Base-by-base conservation (phyloP, 2,797 vertebrate genomes). In the Leptatherina wallacei region DNA sequence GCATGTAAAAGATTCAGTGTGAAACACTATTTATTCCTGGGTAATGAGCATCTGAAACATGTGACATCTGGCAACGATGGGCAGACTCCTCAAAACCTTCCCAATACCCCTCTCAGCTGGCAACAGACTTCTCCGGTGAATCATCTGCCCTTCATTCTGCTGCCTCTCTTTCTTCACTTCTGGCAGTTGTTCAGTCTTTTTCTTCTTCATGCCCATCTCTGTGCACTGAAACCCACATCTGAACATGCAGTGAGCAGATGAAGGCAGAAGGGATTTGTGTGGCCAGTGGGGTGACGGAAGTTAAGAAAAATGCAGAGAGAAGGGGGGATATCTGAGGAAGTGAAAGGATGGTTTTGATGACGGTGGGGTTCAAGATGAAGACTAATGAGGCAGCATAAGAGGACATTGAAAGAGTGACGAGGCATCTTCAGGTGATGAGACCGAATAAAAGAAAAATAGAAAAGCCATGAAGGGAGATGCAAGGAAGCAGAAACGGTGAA, bases 1-100 rank as follows among this genome's bases (percentile, higher is more conserved):
- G 5, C 10, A 51, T n/a, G 2, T 52, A 20, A 29, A 40, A 22
- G 27, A 33, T 0, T n/a, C 12, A 27, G 16, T 27, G 3, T 35
- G 36, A 67, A 36, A 47, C 1, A 22, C 38, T 12, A 12, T 65
- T 42, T 32, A 8, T 64, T 73, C 47, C 38, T 35, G 56, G 4
- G 4, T 81, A 81, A 86, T 66, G 63, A 80, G 70, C 75, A 44
- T 67, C 51, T 72, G 73, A 80, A 80, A 76, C 29, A 56, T 71
- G 76, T 65, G 64, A 73, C 82, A 87, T 87, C 77, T 82, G 83
- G 73, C 60, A 63, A 36, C 20, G 55, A 70, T 47, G 65, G 66
- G 52, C 59, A 49, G 70, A 75, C 60, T 64, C 67, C 27, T 74
- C 55, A 51, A 67, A 67, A 66, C 58, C 54, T 56, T 42, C 47